Evolutionary conservation across 2,797 vertebrate genomes (phyloP), one percentile per base, ranked within the genome.

Genomic region (Dipus sagitta): DNA sequence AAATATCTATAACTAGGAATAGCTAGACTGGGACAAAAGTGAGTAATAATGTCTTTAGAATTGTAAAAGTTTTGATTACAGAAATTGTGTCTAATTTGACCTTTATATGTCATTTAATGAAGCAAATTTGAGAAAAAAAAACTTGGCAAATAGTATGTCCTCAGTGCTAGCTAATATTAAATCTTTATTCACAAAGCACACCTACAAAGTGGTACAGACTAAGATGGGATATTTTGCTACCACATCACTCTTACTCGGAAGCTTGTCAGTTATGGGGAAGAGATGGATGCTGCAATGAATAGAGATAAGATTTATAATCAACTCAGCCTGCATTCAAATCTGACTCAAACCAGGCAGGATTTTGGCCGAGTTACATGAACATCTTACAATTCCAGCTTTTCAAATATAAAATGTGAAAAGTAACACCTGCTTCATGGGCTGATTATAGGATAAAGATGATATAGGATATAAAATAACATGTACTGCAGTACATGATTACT

Each of bases 331-430:
- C 32, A 38, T 74, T 86, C 26, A 75, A 4, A 81, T 80, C 15
- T 72, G 18, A 75, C 20, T 72, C 76, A 42, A 15, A 70, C 10
- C 21, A 89, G 54, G 84, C 3, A 21, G 47, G 23, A 75, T 64
- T 95, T 91, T 65, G 71, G 34, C n/a, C 67, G 54, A 77, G 0
- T 30, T 47, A 79, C 30, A 34, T 47, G 80, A 54, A 70, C 3
- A 79, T 38, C 20, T 34, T 85, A 88, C 65, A 93, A 88, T 28
- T 68, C 81, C 26, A 30, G 62, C 74, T 88, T 95, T 77, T 90
- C 30, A 86, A 88, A 86, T 65, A 42, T 65, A 42, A 79, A 82
- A 72, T 75, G 32, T 79, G 52, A 42, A 38, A 1, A n/a, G 67
- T 34, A 62, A 88, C 14, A 88, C 14, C 47, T 70, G 84, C 13